A percentile compares a stretch with the other conserved stretches of the same genome.
These are phyloP conservation scores for Glossosoma conforme DNA, from an alignment of 1,140 invertebrate species.

Conservation along the genomic window DNA sequence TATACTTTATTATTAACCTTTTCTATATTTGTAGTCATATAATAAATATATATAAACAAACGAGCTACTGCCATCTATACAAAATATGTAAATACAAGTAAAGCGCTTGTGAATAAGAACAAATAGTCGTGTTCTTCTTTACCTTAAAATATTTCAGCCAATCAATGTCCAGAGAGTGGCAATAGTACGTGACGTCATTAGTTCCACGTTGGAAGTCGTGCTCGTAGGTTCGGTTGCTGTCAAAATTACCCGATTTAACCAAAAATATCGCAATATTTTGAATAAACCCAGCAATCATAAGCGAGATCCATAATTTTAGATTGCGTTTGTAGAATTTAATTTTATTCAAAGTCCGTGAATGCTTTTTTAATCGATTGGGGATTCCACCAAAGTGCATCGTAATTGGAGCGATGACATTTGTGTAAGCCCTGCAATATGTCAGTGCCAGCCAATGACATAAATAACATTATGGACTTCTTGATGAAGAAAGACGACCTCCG, in stretches of 20 bases:
- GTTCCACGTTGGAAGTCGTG: constrained; percentile 50
- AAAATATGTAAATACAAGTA: too few species aligned
- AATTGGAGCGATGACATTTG: constrained; percentile 30
- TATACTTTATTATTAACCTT: too few species aligned
- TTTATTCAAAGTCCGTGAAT: constrained; percentile 33
- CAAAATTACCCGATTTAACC: not conserved
- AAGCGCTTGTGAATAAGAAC: not conserved
- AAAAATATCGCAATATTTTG: constrained; percentile 1
- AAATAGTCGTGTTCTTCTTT: not conserved
- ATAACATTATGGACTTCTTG: constrained; percentile 27
- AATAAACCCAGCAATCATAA: constrained; percentile 1
- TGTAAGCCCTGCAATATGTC: constrained; percentile 28
- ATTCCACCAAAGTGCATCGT: constrained; percentile 24
- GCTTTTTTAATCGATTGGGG: constrained; percentile 18
- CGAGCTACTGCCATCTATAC: too few species aligned
- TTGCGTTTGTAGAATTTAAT: constrained; percentile 36
- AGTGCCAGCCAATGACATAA: constrained; percentile 24
- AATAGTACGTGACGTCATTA: constrained; percentile 48
- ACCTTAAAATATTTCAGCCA: constrained; percentile 36
- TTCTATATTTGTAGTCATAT: too few species aligned
- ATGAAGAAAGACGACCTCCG: constrained; percentile 25
- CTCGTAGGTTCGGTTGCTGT: constrained; percentile 44
- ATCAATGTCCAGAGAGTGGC: constrained; percentile 43
- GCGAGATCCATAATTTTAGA: not conserved
- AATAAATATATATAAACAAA: too few species aligned